A percentile compares a stretch with the other conserved stretches of the same genome.
Conservation (phyloP, 1,140 invertebrate species). For the Apocrypta bakeri region DNA sequence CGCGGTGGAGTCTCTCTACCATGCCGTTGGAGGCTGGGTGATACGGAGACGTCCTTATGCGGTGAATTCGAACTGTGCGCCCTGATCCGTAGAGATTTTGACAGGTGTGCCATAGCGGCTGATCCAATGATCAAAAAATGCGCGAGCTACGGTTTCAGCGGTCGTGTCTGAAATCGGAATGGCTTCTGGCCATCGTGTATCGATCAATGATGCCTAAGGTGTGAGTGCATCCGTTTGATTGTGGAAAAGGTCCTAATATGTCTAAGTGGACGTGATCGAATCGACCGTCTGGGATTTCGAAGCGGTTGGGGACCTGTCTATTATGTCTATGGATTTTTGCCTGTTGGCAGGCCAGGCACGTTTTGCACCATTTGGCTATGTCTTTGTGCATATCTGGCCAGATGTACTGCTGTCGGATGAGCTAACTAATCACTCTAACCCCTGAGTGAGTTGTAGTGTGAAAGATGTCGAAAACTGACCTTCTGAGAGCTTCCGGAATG, state of each 20-base stretch:
- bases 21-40: conserved; percentile 65
- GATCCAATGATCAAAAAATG: conserved; percentile 60
- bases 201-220: conserved; percentile 70
- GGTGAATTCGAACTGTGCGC: too few species aligned
- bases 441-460: conserved; percentile 60
- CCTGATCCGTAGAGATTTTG: too few species aligned
- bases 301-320: neutral
- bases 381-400: conserved; percentile 59
- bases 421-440: conserved; percentile 45
- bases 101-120: neutral
- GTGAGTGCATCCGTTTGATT: conserved; percentile 62
- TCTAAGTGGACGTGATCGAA: conserved; percentile 74
- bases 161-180: conserved; percentile 55
- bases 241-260: conserved; percentile 71
- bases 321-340: conserved; percentile 58
- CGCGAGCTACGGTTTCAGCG: conserved; percentile 54
- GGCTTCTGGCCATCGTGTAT: conserved; percentile 72
- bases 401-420: conserved; percentile 54
- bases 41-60: too few species aligned
- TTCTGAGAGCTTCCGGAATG: conserved; percentile 54
- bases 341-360: conserved; percentile 56
- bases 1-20: conserved; percentile 68
- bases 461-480: conserved; percentile 54
- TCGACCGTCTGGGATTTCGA: conserved; percentile 40
- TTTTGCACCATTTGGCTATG: too few species aligned